Evolutionary conservation across 2,888 invertebrate genomes (phyloP).

Genomic region (Dioctria rufipes): DNA sequence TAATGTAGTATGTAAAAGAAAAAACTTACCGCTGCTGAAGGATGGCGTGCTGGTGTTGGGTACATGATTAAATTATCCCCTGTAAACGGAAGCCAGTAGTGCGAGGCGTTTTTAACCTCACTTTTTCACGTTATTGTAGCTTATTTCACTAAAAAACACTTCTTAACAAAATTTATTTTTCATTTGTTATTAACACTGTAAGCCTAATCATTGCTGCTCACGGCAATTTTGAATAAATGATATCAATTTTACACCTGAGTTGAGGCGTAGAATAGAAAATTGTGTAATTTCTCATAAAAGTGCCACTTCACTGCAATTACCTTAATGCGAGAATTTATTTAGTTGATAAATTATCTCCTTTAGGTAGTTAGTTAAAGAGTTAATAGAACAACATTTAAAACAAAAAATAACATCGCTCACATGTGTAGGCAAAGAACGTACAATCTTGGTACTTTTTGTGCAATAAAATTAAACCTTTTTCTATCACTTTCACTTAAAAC

Average conservation of each 20-base stretch:
- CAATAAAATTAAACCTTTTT: no score
- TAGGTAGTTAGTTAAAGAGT: no score
- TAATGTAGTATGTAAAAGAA: neutral
- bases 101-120: slow-evolving; percentile 48
- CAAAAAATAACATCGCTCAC: no score
- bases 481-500: neutral
- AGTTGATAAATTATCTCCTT: no score
- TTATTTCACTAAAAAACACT: neutral
- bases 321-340: neutral
- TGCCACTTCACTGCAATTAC: no score
- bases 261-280: neutral
- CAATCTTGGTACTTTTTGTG: neutral
- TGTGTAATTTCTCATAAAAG: no score
- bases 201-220: slow-evolving; percentile 4
- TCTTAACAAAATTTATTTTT: neutral
- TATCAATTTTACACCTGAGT: slow-evolving; percentile 38
- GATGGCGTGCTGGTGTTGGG: slow-evolving; percentile 81
- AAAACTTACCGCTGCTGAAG: slow-evolving; percentile 80
- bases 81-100: slow-evolving; percentile 53
- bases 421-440: no score
- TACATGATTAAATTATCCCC: slow-evolving; percentile 73
- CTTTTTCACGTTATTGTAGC: slow-evolving; percentile 18
- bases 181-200: slow-evolving; percentile 1
- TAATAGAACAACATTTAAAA: no score
- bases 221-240: slow-evolving; percentile 4